Evolutionary conservation across 1,140 invertebrate species (phyloP).

Genomic region (Calephelis nemesis): DNA sequence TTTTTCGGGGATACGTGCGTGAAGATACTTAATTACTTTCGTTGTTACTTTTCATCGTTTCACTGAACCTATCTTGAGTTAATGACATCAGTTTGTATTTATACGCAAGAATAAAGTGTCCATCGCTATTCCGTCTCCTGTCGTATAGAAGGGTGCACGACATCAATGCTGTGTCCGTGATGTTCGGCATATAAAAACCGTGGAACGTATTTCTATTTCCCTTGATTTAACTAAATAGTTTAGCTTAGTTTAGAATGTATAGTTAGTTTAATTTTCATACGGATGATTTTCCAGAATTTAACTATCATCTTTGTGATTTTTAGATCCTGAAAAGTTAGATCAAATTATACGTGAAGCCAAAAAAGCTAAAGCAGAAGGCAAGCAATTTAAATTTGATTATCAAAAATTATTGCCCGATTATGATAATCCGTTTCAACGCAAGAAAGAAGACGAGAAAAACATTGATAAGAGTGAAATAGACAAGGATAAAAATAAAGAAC

Average conservation of each 20-base stretch:
- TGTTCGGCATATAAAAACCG: too few relatives aligned
- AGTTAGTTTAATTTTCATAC: background rate
- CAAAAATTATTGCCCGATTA: slow-evolving; percentile 65
- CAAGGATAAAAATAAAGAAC: slow-evolving; percentile 37
- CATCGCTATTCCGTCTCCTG: too few relatives aligned
- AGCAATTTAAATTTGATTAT: slow-evolving; percentile 67
- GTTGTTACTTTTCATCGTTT: too few relatives aligned
- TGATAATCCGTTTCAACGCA: slow-evolving; percentile 70
- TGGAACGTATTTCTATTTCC: background rate
- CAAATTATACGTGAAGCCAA: slow-evolving; percentile 68
- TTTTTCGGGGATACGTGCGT: too few relatives aligned
- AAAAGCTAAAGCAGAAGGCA: slow-evolving; percentile 62
- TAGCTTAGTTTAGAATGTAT: background rate
- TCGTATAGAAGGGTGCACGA: too few relatives aligned
- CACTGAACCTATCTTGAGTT: too few relatives aligned
- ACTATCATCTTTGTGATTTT: slow-evolving; percentile 28
- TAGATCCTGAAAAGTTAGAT: slow-evolving; percentile 67
- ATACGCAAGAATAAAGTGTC: too few relatives aligned
- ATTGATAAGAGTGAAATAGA: slow-evolving; percentile 33
- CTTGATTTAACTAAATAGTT: background rate
- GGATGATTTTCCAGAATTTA: background rate
- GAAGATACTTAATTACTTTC: too few relatives aligned
- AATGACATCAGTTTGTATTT: too few relatives aligned
- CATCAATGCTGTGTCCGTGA: too few relatives aligned
- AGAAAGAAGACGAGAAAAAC: slow-evolving; percentile 48